A percentile compares a stretch with the other conserved stretches of the same genome.
phyloP scores from a whole-genome alignment of 2,888 invertebrate species.

The Chydorus sphaericus region DNA sequence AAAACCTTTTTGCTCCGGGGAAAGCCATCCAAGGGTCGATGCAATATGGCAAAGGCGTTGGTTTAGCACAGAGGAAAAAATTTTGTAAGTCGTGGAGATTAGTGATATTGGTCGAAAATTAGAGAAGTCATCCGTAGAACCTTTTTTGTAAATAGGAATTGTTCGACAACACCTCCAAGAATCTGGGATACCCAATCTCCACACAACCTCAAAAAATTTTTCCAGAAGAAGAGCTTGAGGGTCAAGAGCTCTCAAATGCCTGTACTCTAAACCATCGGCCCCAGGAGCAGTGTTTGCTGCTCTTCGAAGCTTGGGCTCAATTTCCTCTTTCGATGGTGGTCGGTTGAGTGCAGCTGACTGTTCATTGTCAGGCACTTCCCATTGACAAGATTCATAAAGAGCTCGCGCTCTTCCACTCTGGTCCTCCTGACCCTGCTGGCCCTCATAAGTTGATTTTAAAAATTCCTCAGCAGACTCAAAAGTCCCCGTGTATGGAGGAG shows the following conservation, averaged over 20 bases:
- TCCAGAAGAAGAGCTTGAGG: not conserved
- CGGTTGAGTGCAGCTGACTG: not conserved
- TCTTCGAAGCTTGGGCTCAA: not conserved
- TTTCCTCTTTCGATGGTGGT: not conserved
- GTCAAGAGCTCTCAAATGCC: not conserved
- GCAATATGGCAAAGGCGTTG: too few species aligned
- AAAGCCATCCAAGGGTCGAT: too few species aligned
- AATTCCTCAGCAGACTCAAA: not conserved
- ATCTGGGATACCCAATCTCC: not conserved
- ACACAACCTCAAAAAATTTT: not conserved
- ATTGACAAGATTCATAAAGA: not conserved
- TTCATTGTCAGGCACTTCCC: not conserved
- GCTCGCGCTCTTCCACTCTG: not conserved
- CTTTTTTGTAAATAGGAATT: too few species aligned
- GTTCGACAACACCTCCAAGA: too few species aligned
- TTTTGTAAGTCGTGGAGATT: too few species aligned
- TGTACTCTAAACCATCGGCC: not conserved
- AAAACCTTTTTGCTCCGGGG: too few species aligned
- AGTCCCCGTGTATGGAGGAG: not conserved
- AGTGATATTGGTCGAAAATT: too few species aligned
- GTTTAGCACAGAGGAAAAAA: too few species aligned
- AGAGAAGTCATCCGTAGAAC: too few species aligned
- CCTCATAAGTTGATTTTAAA: not conserved
- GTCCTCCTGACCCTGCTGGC: not conserved
- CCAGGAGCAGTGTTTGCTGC: not conserved